Evolutionary conservation across 2,888 invertebrate genomes (phyloP), one percentile per base, ranked within the genome.

Genomic region (Chymomyza fuscimana): DNA sequence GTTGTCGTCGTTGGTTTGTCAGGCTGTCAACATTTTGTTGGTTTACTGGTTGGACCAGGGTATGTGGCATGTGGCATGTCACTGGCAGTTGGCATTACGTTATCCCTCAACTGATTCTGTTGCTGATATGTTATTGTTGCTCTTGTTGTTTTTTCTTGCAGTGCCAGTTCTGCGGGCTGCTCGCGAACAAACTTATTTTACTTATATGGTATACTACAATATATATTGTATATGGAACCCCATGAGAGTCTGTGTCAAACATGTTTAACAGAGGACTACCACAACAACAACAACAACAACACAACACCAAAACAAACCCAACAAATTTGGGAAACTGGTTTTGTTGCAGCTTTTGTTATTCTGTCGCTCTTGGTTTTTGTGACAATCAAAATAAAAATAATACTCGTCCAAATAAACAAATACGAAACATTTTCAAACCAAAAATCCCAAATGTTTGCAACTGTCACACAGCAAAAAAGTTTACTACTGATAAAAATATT

Each of bases 1-100:
- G 22, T 54, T 54, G 54, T 19, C 54, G 54, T 22, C 16, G 54
- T 54, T 54, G 54, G 16, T 54, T 54, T 22, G 22, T 16, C 54
- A 7, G 54, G 69, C 73, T 76, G 76, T 69, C 73, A 72, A 58
- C 76, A 73, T 70, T 73, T 68, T 75, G 73, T 63, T 51, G 65
- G 65, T 1, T 46, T 16, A 25, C 52, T 40, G 9, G 40, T 40
- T 12, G 5, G 40, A 4, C 5, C 40, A 12, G 15, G 58, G 69
- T 61, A 62, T 40, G 62, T 66, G 73, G 76, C 69, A 82, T 80
- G 86, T 74, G 77, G 80, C 88, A 77, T 87, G 80, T 87, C 84
- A 86, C 70, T 84, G 82, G 73, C 86, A 84, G 74, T 73, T 54
- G 54, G 16, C 54, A 22, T 19, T 54, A 19, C 16, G 54, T 54